These are phyloP conservation scores for Escarpia spicata DNA, from an alignment of 2,888 invertebrate genomes.

Conservation along the genomic window DNA sequence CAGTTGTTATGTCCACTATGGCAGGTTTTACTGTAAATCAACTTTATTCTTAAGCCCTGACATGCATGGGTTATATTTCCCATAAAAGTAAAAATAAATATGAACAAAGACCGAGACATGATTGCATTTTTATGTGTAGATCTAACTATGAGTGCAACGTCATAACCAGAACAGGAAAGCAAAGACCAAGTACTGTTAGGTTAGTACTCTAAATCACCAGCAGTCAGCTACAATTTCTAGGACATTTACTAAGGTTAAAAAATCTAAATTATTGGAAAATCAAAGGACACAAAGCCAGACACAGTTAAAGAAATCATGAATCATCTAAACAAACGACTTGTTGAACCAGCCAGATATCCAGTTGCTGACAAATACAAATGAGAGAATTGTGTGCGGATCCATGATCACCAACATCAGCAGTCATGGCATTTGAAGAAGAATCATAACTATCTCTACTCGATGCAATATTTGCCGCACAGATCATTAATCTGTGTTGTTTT, in stretches of 20 bases:
- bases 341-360: background rate
- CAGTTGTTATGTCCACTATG: too few relatives aligned
- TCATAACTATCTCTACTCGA: background rate
- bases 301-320: background rate
- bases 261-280: background rate
- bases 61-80: background rate
- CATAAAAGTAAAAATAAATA: background rate
- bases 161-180: background rate
- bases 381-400: background rate
- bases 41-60: background rate
- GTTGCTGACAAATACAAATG: background rate
- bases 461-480: background rate
- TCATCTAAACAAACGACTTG: background rate
- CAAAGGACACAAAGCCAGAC: conserved; percentile 1
- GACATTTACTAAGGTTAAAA: background rate
- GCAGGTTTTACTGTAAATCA: background rate
- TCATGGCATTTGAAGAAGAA: background rate
- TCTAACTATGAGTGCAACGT: background rate
- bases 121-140: background rate
- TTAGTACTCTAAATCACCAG: background rate
- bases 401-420: background rate
- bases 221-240: background rate
- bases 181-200: background rate
- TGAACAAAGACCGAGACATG: background rate
- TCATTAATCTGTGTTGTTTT: conserved; percentile 4